Conservation (phyloP, 2,888 invertebrate genomes). For the Agriopis leucophaearia region DNA sequence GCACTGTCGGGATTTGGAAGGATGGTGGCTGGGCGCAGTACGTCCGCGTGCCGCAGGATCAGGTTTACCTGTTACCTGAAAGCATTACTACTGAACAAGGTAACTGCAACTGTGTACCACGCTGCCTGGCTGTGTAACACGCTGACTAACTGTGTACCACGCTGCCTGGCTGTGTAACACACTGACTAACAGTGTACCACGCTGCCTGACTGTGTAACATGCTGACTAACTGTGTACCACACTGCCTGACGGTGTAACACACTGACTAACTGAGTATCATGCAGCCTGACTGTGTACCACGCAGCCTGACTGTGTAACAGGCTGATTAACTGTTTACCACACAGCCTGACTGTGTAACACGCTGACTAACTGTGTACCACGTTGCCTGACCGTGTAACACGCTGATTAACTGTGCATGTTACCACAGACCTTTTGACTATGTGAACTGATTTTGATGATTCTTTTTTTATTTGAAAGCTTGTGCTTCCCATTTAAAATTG, state of each 20-base stretch:
- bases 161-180: neutral
- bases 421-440: too few relatives aligned
- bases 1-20: constrained; percentile 88
- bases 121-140: neutral
- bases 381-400: too few relatives aligned
- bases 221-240: neutral
- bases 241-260: neutral
- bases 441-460: too few relatives aligned
- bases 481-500: too few relatives aligned
- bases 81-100: constrained; percentile 87
- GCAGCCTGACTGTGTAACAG: neutral
- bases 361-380: too few relatives aligned
- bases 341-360: too few relatives aligned
- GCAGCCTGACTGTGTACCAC: neutral
- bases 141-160: neutral
- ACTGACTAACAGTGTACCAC: neutral
- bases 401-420: too few relatives aligned
- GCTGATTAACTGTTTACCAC: neutral
- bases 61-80: constrained; percentile 87
- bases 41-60: constrained; percentile 85
- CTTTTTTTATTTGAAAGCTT: too few relatives aligned
- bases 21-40: constrained; percentile 91
- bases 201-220: neutral
- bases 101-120: constrained; percentile 46
- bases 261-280: neutral